A percentile compares a stretch with the other conserved stretches of the same genome.
These are phyloP conservation scores for Riptortus pedestris DNA, from an alignment of 1,140 invertebrate species.

Conservation along the genomic window DNA sequence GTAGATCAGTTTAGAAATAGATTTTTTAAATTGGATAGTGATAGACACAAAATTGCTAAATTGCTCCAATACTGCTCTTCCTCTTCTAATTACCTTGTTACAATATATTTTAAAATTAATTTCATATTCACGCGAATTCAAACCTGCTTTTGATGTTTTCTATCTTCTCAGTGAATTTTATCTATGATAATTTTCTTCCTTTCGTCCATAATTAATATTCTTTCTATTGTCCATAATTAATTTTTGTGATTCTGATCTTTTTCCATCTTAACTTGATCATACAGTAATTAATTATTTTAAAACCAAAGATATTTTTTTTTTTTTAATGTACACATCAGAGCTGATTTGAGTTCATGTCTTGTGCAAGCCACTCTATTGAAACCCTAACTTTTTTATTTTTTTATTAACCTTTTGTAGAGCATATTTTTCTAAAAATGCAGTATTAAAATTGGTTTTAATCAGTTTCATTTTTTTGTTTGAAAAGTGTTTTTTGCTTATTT, in stretches of 20 bases:
- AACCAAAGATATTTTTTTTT: too few relatives aligned
- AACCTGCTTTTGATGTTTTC: conserved; percentile 18
- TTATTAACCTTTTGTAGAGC: too few relatives aligned
- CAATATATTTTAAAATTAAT: not conserved
- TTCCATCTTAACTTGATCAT: too few relatives aligned
- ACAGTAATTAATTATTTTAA: too few relatives aligned
- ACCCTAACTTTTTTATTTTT: too few relatives aligned
- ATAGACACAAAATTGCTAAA: conserved; percentile 9
- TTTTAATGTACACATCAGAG: not conserved
- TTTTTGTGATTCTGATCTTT: too few relatives aligned
- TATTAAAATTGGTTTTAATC: too few relatives aligned
- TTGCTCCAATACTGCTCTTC: conserved; percentile 3
- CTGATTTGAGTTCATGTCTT: conserved; percentile 13
- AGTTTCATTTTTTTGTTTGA: too few relatives aligned
- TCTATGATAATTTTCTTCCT: not conserved
- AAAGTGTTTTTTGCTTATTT: too few relatives aligned
- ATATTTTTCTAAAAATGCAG: too few relatives aligned
- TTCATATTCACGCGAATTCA: conserved; percentile 11
- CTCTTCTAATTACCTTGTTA: not conserved
- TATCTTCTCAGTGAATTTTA: conserved; percentile 5
- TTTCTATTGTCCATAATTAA: conserved; percentile 10
- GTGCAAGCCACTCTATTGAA: too few relatives aligned
- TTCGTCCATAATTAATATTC: conserved; percentile 4
- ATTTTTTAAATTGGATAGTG: not conserved
- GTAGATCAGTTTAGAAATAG: not conserved